These are phyloP conservation scores for Pocota personata DNA, from an alignment of 2,888 invertebrate species.

Conservation along the genomic window DNA sequence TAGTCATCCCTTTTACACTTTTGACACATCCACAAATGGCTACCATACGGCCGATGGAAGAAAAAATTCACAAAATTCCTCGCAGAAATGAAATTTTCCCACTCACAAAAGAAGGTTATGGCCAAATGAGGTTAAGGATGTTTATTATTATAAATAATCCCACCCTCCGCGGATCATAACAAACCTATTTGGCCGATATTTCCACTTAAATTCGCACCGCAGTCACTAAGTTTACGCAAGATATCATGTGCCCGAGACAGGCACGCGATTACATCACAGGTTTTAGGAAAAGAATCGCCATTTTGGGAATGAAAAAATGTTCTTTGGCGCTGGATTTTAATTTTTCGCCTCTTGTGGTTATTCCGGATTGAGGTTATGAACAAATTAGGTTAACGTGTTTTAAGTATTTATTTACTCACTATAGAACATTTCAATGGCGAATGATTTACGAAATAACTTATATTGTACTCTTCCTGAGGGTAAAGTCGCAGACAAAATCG, in stretches of 20 bases:
- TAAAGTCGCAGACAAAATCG: constrained; percentile 47
- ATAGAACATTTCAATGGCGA: constrained; percentile 41
- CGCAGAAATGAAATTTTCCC: constrained; percentile 36
- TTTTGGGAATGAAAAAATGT: constrained; percentile 47
- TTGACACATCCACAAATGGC: constrained; percentile 50
- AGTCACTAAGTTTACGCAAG: background rate
- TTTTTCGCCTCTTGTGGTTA: constrained; percentile 33
- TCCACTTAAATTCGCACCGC: background rate
- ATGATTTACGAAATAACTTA: constrained; percentile 9
- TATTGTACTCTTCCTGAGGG: constrained; percentile 24
- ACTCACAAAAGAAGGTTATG: constrained; percentile 56
- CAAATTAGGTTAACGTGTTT: constrained; percentile 66
- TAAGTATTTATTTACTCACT: constrained; percentile 62
- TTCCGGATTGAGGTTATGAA: constrained; percentile 67
- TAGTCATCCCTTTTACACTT: constrained; percentile 35
- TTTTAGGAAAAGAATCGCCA: constrained; percentile 52
- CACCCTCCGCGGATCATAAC: constrained; percentile 23
- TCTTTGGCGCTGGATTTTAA: constrained; percentile 7
- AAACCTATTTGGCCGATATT: background rate
- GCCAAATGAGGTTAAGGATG: constrained; percentile 71
- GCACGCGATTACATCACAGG: constrained; percentile 67
- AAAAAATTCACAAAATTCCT: constrained; percentile 38
- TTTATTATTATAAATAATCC: constrained; percentile 65
- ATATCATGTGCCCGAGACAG: background rate
- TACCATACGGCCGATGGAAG: background rate